Base-by-base conservation (phyloP, 2,888 invertebrate genomes). In the Polydrusus cervinus region DNA sequence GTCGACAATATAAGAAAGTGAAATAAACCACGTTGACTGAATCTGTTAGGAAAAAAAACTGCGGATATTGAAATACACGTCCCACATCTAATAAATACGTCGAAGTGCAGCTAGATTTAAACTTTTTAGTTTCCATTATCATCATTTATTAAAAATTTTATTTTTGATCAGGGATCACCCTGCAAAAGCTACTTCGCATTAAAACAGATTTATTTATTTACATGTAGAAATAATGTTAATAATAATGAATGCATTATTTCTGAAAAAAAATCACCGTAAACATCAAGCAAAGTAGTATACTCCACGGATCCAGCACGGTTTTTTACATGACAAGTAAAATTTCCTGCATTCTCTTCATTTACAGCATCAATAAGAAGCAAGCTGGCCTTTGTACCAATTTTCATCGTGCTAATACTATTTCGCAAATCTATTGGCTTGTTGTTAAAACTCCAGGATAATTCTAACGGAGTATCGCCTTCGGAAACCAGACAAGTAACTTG, bases 401-500 rank as follows among this genome's bases (percentile, higher is more conserved):
- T 88, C 62, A 86, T 87, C 3, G 82, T 82, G 73, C 80, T 82
- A 71, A 86, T 79, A 40, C 87, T 87, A 74, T 82, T 79, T 49
- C 86, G 85, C 75, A 89, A 62, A 60, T 79, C 78, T 38, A 80
- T 82, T 81, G 87, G 79, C 75, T 86, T 84, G 65, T 88, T 88
- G 76, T 89, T 86, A 83, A 90, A 89, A 79, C 81, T 88, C 91
- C 91, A 91, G 76, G 83, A 83, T 80, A 91, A 89, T 82, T 89
- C 86, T 79, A 91, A 84, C 73, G 90, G 91, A 66, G 86, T 83
- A 84, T 90, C 90, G 74, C 92, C 93, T 81, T 90, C 88, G 49
- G 89, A 89, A 75, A 91, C 89, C 89, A 91, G 89, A 88, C 92
- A 90, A 85, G 90, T 92, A 80, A 93, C 90, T 87, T 95, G 94